These are phyloP conservation scores for Aurelia sp. DNA, from an alignment of 30 jellyfish, hydroid and myxozoan species.

Conservation along the genomic window DNA sequence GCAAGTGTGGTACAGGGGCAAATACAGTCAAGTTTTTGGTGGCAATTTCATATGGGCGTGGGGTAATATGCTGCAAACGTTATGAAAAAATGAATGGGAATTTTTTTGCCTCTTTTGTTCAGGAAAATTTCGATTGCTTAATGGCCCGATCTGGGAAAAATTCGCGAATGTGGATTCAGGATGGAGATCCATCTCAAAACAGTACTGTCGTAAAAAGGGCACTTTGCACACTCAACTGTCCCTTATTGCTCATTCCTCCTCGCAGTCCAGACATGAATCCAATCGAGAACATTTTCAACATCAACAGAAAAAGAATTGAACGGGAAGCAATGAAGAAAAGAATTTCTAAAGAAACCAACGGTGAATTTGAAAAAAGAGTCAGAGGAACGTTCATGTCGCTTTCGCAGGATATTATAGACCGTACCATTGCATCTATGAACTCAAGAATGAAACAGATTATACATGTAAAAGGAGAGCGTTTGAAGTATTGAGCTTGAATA, in stretches of 20 bases:
- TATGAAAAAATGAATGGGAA: no score
- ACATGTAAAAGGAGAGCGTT: constrained; percentile 10
- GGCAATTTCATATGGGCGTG: no score
- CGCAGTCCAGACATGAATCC: constrained; percentile 47
- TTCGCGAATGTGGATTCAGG: constrained; percentile 43
- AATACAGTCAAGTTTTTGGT: no score
- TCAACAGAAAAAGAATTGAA: not conserved
- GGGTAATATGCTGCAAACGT: no score
- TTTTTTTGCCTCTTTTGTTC: no score
- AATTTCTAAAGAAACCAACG: constrained; percentile 10
- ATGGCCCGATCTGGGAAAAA: no score
- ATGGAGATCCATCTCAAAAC: constrained; percentile 41
- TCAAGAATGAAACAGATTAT: constrained; percentile 28
- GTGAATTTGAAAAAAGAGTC: constrained; percentile 10
- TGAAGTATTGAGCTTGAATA: not conserved
- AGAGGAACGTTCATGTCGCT: constrained; percentile 7
- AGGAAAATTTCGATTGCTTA: no score
- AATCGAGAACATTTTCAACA: constrained; percentile 12
- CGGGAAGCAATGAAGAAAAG: constrained; percentile 6
- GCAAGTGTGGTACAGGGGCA: no score
- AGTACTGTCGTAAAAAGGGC: constrained; percentile 16
- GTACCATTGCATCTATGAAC: constrained; percentile 25
- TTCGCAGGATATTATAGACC: constrained; percentile 3
- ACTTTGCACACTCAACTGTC: constrained; percentile 12
- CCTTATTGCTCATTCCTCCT: constrained; percentile 32